phyloP scores from a whole-genome alignment of 1,140 invertebrate genomes.

The Drosophila bocki region DNA sequence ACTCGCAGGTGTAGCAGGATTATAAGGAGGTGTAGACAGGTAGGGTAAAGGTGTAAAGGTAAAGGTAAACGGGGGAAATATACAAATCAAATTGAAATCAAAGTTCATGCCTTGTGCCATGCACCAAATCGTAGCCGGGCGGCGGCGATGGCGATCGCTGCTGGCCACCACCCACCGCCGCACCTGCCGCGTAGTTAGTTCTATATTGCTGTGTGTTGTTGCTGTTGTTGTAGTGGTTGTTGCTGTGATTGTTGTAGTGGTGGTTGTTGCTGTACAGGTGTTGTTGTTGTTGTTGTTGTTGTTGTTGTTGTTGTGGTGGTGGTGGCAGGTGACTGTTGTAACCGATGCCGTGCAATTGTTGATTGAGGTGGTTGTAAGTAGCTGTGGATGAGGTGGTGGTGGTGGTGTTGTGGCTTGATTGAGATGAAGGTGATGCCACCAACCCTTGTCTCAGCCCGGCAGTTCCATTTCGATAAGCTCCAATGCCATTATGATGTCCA shows the following conservation, averaged over 20 bases:
- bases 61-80: conserved; percentile 22
- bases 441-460: conserved; percentile 84
- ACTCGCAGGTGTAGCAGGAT: neutral
- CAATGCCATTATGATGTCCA: conserved; percentile 55
- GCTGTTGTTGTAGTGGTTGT: conserved; percentile 64
- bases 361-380: conserved; percentile 67
- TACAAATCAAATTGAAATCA: conserved; percentile 70
- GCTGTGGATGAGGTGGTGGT: conserved; percentile 60
- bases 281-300: conserved; percentile 44
- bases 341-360: conserved; percentile 58
- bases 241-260: conserved; percentile 35
- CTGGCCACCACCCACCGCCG: conserved; percentile 46
- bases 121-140: conserved; percentile 85
- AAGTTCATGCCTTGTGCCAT: conserved; percentile 85
- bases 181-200: conserved; percentile 72
- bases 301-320: conserved; percentile 52
- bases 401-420: conserved; percentile 70
- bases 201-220: conserved; percentile 65
- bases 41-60: neutral
- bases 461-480: conserved; percentile 70
- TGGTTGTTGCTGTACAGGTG: conserved; percentile 52
- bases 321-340: conserved; percentile 57
- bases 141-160: conserved; percentile 80
- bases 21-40: neutral
- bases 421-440: conserved; percentile 75